Percentiles rank a stretch among this genome's conserved stretches.
phyloP scores from a whole-genome alignment of 2,888 invertebrate genomes.

The Agelastica alni region DNA sequence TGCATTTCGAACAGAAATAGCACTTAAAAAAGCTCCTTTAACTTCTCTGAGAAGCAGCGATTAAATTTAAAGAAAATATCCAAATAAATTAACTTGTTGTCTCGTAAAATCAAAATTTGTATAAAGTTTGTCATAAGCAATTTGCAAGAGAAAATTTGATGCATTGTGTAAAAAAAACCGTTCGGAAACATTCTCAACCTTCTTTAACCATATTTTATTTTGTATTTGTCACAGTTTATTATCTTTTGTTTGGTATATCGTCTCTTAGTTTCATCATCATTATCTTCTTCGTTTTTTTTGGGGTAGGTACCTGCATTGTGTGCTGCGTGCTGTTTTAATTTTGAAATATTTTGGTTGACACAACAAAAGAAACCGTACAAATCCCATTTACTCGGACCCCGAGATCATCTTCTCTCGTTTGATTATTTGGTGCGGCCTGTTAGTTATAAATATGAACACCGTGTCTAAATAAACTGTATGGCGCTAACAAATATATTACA shows the following conservation, averaged over 20 bases:
- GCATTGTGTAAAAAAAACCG: no score
- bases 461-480: slow-evolving; percentile 44
- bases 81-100: no score
- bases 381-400: slow-evolving; percentile 28
- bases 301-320: slow-evolving; percentile 26
- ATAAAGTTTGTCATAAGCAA: no score
- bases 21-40: no score
- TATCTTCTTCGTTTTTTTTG: slow-evolving; percentile 6
- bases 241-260: slow-evolving; percentile 19
- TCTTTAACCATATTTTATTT: slow-evolving; percentile 19
- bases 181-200: no score
- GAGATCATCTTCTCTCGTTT: slow-evolving; percentile 35
- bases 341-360: slow-evolving; percentile 28
- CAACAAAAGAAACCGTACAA: slow-evolving; percentile 29
- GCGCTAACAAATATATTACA: slow-evolving; percentile 38
- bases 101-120: no score
- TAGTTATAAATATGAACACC: slow-evolving; percentile 43
- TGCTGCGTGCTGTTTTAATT: slow-evolving; percentile 27
- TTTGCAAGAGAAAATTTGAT: no score
- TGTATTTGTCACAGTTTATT: slow-evolving; percentile 21
- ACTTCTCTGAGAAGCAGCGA: no score
- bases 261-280: slow-evolving; percentile 19
- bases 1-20: no score
- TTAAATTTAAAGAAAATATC: no score
- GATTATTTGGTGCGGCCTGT: slow-evolving; percentile 42